Evolutionary conservation across 1,140 invertebrate genomes (phyloP), one percentile per base, ranked within the genome.

Genomic region (Ostrea edulis): DNA sequence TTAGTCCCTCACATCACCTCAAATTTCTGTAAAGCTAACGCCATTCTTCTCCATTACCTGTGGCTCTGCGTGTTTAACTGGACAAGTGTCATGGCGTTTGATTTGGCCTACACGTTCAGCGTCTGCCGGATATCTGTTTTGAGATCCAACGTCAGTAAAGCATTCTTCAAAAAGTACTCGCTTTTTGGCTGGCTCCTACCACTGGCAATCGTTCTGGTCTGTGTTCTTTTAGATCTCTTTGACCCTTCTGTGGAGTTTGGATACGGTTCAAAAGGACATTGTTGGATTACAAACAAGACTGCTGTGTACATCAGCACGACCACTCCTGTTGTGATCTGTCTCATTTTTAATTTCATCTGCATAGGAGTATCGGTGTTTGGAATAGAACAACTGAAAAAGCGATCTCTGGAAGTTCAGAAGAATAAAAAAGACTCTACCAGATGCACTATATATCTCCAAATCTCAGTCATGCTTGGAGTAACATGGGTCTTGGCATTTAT

Each of bases 81-180:
- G 68, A 77, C 68, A 29, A 77, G 68, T 25, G 68, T 77, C 12
- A 77, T 77, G 68, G 68, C 68, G 12, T 77, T 77, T 77, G 68
- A 77, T 25, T 25, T 77, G 4, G 68, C 68, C 3, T 77, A 77
- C 68, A 29, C 68, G 12, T 77, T 77, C 68, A 77, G 68, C 2
- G 17, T 77, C 29, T 77, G 68, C 14, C 25, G 68, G 14, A 77
- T 77, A 17, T 77, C 68, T 29, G 14, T 29, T 29, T 25, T 25
- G 4, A 25, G 68, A 9, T 77, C 68, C 11, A 17, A 22, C 14
- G 68, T 29, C 8, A 77, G 29, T 29, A 35, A 77, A 25, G 29
- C 22, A 12, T 77, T 77, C 8, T 77, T 77, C 29, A 77, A 0
- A 29, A 77, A 77, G 68, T 77, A 77, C 12, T 77, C 68, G 2